Conservation (phyloP, 2,113 vertebrate species). For the Thalassoma bifasciatum region DNA sequence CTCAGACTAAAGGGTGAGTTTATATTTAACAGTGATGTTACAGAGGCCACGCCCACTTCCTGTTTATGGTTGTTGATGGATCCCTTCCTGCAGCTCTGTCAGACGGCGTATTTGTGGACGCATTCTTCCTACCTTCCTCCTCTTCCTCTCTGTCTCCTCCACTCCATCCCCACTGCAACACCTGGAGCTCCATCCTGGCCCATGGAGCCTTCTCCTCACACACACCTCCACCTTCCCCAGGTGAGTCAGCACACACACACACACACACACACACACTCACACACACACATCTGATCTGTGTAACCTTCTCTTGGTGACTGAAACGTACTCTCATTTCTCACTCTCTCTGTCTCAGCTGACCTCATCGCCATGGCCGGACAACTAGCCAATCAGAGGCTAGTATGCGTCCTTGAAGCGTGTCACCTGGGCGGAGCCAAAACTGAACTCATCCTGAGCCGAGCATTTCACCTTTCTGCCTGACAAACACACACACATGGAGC, state of each 20-base stretch:
- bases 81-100: conserved; percentile 71
- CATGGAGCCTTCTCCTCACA: conserved; percentile 80
- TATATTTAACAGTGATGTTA: not conserved
- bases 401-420: conserved; percentile 82
- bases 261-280: too few relatives aligned
- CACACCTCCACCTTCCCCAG: conserved; percentile 74
- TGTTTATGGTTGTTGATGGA: not conserved
- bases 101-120: conserved; percentile 65
- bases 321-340: not conserved
- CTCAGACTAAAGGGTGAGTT: conserved; percentile 64
- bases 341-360: conserved; percentile 64
- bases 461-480: conserved; percentile 66
- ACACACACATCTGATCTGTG: too few relatives aligned
- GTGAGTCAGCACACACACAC: conserved; percentile 40
- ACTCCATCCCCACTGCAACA: conserved; percentile 71
- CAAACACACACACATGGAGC: not conserved
- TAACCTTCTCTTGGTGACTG: too few relatives aligned
- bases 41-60: not conserved
- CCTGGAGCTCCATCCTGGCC: conserved; percentile 78
- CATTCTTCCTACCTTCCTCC: conserved; percentile 74
- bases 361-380: conserved; percentile 72
- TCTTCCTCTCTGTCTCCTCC: conserved; percentile 28
- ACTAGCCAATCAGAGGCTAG: conserved; percentile 79
- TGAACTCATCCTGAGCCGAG: conserved; percentile 78
- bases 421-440: conserved; percentile 72